Percentiles rank a stretch among this genome's conserved stretches.
phyloP scores from a whole-genome alignment of 2,113 vertebrate genomes.

The Hyperopisus bebe region DNA sequence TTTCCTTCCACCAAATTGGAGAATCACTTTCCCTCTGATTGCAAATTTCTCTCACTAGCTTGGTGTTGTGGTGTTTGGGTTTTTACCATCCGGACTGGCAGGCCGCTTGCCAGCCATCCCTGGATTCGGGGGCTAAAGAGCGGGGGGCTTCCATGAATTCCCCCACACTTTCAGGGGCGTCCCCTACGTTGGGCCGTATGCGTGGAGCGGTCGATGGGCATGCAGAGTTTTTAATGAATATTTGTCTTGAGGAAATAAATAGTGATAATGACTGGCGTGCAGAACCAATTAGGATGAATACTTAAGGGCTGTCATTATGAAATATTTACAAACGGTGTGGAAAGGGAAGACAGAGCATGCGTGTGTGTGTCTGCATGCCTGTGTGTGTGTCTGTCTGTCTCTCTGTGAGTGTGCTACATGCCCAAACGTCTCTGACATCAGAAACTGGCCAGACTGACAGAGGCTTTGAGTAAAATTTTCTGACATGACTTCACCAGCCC shows the following conservation, averaged over 20 bases:
- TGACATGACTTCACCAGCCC: conserved; percentile 82
- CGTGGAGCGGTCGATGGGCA: conserved; percentile 45
- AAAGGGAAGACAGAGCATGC: conserved; percentile 54
- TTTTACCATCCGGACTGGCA: neutral
- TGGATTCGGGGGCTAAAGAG: neutral
- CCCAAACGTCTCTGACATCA: conserved; percentile 31
- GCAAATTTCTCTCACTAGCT: neutral
- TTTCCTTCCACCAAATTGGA: neutral
- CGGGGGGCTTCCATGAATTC: neutral
- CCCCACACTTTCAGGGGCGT: neutral
- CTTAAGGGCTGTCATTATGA: conserved; percentile 91
- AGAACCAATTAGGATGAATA: conserved; percentile 98
- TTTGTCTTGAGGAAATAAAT: conserved; percentile 90
- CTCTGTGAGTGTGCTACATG: conserved; percentile 31
- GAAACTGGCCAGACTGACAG: conserved; percentile 68
- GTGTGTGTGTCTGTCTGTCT: conserved; percentile 38
- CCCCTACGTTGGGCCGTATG: conserved; percentile 15
- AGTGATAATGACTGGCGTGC: conserved; percentile 88
- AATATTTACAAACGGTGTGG: conserved; percentile 91
- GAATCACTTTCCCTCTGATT: neutral
- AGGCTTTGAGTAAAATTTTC: conserved; percentile 80
- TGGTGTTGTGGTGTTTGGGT: neutral
- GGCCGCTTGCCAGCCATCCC: neutral
- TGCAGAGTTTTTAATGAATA: conserved; percentile 95
- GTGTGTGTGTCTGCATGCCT: conserved; percentile 28